Percentiles rank a stretch among this genome's conserved stretches.
Evolutionary conservation across 2,797 vertebrate genomes (phyloP).

Genomic region (Pseudotriccus pelzelni): DNA sequence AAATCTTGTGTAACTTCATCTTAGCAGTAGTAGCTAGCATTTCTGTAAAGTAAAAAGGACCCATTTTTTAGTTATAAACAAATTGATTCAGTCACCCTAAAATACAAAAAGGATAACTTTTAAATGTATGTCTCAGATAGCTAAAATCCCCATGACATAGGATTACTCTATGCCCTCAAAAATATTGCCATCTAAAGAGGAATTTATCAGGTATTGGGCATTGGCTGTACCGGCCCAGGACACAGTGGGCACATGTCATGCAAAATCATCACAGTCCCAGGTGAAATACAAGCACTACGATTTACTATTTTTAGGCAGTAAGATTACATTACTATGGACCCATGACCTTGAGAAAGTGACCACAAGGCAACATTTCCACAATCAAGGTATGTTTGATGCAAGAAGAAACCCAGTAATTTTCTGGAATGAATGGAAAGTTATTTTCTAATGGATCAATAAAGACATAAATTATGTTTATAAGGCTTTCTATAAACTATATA

Average conservation of each 20-base stretch:
- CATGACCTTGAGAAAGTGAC: background rate
- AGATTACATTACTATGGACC: background rate
- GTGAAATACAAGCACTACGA: background rate
- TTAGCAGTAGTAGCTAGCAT: background rate
- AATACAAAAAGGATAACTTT: background rate
- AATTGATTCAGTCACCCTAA: background rate
- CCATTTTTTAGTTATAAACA: background rate
- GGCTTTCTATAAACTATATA: background rate
- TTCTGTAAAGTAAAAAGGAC: background rate
- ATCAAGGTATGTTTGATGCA: background rate
- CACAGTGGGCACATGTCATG: background rate
- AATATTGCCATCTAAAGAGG: background rate
- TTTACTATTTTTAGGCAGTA: conserved; percentile 8
- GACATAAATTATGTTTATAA: background rate
- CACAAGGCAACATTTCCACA: background rate
- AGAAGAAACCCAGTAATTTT: background rate
- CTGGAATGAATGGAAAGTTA: background rate
- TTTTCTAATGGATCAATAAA: background rate
- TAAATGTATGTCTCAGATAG: background rate
- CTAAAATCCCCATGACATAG: background rate
- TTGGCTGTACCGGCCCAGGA: background rate
- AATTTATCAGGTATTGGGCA: conserved; percentile 21
- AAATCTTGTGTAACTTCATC: conserved; percentile 8
- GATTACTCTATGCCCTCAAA: background rate
- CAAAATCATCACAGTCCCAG: background rate